A percentile compares a stretch with the other conserved stretches of the same genome.
Conservation (phyloP, 2,113 vertebrate genomes). For the Turdus rufiventris region DNA sequence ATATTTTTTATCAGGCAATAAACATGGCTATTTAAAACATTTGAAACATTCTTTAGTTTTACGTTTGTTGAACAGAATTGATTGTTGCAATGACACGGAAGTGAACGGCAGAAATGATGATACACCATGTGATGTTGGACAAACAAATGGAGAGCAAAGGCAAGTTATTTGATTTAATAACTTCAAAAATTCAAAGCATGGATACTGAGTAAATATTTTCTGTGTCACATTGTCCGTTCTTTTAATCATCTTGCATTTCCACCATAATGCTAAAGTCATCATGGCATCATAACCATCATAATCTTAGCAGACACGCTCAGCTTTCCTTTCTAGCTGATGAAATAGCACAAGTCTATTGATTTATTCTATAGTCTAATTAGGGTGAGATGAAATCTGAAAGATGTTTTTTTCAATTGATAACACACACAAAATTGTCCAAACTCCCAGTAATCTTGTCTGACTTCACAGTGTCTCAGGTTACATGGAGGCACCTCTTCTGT, state of each 20-base stretch:
- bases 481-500: not conserved
- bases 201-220: not conserved
- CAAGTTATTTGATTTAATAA: not conserved
- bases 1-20: not conserved
- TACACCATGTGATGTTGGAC: rapidly evolving
- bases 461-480: not conserved
- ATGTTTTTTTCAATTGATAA: not conserved
- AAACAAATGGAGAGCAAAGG: not conserved
- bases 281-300: not conserved
- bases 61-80: not conserved
- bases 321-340: not conserved
- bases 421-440: not conserved
- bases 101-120: not conserved
- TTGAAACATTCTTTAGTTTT: not conserved
- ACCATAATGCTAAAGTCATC: not conserved
- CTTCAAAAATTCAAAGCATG: not conserved
- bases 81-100: not conserved
- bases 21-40: not conserved
- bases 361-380: not conserved
- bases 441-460: not conserved
- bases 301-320: not conserved
- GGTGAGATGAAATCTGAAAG: not conserved
- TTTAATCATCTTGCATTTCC: not conserved
- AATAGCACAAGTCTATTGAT: not conserved
- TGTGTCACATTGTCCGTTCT: not conserved